phyloP scores from a whole-genome alignment of 1,140 invertebrate species.

The Caenorhabditis briggsae region DNA sequence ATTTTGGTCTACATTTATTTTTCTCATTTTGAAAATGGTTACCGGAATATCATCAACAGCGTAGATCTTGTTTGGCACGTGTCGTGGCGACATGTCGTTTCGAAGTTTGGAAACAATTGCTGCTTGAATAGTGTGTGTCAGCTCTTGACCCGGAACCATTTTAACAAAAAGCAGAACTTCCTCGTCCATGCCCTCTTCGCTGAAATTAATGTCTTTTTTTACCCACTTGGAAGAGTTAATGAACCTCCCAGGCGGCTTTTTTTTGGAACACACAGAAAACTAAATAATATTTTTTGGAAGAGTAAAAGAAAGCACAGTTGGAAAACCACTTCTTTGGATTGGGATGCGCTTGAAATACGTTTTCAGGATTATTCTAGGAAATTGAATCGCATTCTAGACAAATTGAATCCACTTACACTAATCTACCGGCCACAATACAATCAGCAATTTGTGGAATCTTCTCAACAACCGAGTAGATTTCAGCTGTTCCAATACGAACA shows the following conservation, averaged over 20 bases:
- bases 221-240: conserved; percentile 3
- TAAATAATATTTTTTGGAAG: neutral
- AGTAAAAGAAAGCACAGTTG: neutral
- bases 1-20: neutral
- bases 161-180: conserved; percentile 81
- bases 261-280: conserved; percentile 73
- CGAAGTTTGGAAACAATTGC: conserved; percentile 79
- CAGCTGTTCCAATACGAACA: conserved; percentile 82
- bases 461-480: conserved; percentile 82
- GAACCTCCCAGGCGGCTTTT: conserved; percentile 48
- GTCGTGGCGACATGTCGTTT: conserved; percentile 79
- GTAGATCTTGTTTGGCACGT: conserved; percentile 80
- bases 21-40: conserved; percentile 56
- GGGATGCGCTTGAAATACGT: no score
- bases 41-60: conserved; percentile 81
- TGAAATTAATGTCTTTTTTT: conserved; percentile 17
- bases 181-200: conserved; percentile 79
- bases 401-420: conserved; percentile 25
- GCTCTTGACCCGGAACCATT: conserved; percentile 78
- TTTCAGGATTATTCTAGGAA: neutral
- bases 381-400: neutral
- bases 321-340: neutral
- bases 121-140: conserved; percentile 78
- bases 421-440: conserved; percentile 80
- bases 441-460: conserved; percentile 80